Evolutionary conservation across 2,888 invertebrate genomes (phyloP).

Genomic region (Caenorhabditis sp.): DNA sequence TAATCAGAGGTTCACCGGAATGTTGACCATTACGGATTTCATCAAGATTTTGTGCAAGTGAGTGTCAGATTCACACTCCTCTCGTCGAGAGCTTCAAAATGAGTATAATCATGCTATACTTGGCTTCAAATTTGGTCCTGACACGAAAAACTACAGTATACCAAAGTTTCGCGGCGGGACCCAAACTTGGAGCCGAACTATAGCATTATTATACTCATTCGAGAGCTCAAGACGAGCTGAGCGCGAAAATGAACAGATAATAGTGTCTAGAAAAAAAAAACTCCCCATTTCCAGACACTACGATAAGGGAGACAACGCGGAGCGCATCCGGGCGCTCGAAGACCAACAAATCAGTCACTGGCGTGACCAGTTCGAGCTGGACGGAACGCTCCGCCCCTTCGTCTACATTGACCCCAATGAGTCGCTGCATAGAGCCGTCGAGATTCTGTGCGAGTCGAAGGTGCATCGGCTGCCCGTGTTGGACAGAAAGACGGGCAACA

Average conservation of each 20-base stretch:
- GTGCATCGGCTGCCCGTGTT: slow-evolving; percentile 86
- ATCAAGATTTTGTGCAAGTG: slow-evolving; percentile 85
- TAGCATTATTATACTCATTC: no score
- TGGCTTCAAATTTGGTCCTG: no score
- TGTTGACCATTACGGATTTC: slow-evolving; percentile 86
- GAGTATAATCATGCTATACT: slow-evolving; percentile 1
- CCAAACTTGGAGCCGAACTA: no score
- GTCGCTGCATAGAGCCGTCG: slow-evolving; percentile 84
- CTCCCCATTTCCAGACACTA: slow-evolving; percentile 75
- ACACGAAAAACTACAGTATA: no score
- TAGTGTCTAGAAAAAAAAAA: no score
- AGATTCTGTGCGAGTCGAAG: slow-evolving; percentile 83
- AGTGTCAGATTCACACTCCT: slow-evolving; percentile 9
- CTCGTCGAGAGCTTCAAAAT: not conserved
- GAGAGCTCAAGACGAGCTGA: no score
- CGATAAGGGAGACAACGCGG: slow-evolving; percentile 78
- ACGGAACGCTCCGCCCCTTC: slow-evolving; percentile 83
- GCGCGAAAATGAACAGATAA: no score
- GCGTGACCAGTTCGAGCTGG: slow-evolving; percentile 83
- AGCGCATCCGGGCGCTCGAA: slow-evolving; percentile 85
- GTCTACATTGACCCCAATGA: slow-evolving; percentile 85
- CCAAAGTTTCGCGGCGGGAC: no score
- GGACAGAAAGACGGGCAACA: slow-evolving; percentile 85
- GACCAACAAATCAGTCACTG: slow-evolving; percentile 85
- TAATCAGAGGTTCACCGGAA: slow-evolving; percentile 89